phyloP scores from a whole-genome alignment of 2,888 invertebrate genomes.

The Mellilla xanthometata region DNA sequence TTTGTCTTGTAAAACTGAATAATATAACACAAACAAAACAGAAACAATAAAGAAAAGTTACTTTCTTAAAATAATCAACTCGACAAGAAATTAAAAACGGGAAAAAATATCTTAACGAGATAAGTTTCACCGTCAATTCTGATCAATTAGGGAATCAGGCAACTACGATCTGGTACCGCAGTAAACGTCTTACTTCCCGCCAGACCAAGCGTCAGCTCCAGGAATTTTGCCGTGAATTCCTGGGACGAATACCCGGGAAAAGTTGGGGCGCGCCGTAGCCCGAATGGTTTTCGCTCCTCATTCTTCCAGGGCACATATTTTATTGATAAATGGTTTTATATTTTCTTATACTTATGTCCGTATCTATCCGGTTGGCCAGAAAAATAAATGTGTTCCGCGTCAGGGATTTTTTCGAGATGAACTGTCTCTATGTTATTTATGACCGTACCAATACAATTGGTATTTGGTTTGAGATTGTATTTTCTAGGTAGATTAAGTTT shows the following conservation, averaged over 20 bases:
- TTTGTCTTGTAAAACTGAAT: no score
- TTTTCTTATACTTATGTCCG: no score
- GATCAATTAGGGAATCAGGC: conserved; percentile 28
- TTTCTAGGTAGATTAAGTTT: no score
- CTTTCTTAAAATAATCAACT: conserved; percentile 9
- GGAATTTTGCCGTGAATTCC: conserved; percentile 71
- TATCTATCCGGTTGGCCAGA: not conserved
- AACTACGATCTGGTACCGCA: conserved; percentile 39
- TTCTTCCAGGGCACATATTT: conserved; percentile 15
- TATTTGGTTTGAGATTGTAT: no score
- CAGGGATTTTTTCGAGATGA: no score
- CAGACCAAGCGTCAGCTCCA: conserved; percentile 51
- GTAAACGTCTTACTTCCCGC: conserved; percentile 71
- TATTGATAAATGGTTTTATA: conserved; percentile 23
- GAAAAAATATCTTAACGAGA: conserved; percentile 5
- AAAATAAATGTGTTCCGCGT: conserved; percentile 3
- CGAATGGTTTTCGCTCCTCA: conserved; percentile 24
- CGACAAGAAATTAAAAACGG: conserved; percentile 3
- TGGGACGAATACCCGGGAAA: conserved; percentile 65
- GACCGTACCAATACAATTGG: no score
- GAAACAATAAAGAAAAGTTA: no score
- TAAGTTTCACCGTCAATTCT: conserved; percentile 23
- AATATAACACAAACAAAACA: no score
- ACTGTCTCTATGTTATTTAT: no score
- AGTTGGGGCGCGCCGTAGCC: conserved; percentile 48